Evolutionary conservation across 2,888 invertebrate genomes (phyloP), one percentile per base, ranked within the genome.

Genomic region (Heliconius hortense): DNA sequence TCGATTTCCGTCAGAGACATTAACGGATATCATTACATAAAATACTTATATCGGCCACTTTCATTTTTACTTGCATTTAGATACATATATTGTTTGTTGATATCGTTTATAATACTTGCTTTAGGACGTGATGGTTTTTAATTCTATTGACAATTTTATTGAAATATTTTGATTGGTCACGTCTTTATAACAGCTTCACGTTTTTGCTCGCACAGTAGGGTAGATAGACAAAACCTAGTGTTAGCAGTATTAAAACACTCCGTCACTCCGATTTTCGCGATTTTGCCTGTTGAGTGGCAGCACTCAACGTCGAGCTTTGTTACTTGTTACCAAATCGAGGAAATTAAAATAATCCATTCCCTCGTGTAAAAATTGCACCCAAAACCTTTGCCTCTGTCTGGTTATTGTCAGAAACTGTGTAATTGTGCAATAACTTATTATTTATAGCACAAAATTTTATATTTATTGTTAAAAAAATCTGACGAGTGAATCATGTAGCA

Each of bases 21-120:
- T 70, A 69, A 70, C 74, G 60, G 59, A 66, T 63, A 74, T 66
- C 71, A 75, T 82, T 82, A 80, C 79, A 78, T 76, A 81, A 81
- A 77, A 70, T 70, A 24, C 75, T 79, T 79, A 75, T 78, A 79
- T 80, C 77, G 76, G 62, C 73, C 77, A 79, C 82, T 82, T 82
- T 82, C 82, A 73, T 80, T 82, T 81, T 82, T 81, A 79, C 77
- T 78, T 79, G 8, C 28, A 31, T 39, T 35, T 64, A 31, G 24
- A 24, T 66, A 66, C 10, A 31, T 62, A 60, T 18, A 31, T 63
- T 39, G 39, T 64, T 28, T 35, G 13, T 66, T 66, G 4, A 64
- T 35, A 64, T 39, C 39, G 39, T 66, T 39, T 39, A 15, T 26
- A 60, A 60, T 59, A 26, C 18, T 15, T 60, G 60, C 7, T 26